Evolutionary conservation across 1,140 invertebrate species (phyloP).

Genomic region (Diprion similis): DNA sequence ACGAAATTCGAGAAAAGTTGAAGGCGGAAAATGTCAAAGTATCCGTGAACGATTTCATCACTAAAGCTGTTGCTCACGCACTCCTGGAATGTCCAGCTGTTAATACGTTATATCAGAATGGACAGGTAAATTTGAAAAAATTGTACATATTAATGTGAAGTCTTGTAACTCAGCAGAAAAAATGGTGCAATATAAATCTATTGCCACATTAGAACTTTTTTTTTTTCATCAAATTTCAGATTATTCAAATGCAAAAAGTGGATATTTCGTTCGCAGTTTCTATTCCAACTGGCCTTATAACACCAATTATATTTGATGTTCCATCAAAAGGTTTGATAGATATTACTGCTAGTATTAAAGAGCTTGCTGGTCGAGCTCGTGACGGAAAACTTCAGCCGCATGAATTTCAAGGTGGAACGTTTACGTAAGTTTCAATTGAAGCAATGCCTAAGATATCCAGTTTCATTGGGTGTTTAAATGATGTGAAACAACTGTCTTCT

Average conservation of each 20-base stretch:
- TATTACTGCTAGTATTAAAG: conserved; percentile 84
- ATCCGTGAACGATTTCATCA: conserved; percentile 96
- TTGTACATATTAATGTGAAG: conserved; percentile 21
- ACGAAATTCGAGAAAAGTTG: conserved; percentile 66
- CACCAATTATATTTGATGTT: conserved; percentile 96
- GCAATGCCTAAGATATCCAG: too few relatives aligned
- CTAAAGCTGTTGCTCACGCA: conserved; percentile 92
- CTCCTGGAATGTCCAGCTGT: conserved; percentile 90
- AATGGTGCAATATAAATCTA: conserved; percentile 13
- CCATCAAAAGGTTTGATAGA: conserved; percentile 88
- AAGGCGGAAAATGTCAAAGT: conserved; percentile 82
- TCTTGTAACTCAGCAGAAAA: conserved; percentile 16
- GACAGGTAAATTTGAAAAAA: conserved; percentile 35
- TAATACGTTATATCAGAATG: conserved; percentile 68
- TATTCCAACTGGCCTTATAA: conserved; percentile 94
- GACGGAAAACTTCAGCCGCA: conserved; percentile 93
- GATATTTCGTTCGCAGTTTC: conserved; percentile 97
- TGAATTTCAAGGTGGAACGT: conserved; percentile 92
- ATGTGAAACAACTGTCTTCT: too few relatives aligned
- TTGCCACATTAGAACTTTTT: conserved; percentile 7
- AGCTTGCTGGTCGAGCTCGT: conserved; percentile 88
- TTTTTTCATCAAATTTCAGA: conserved; percentile 53
- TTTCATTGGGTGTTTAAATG: too few relatives aligned
- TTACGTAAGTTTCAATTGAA: conserved; percentile 46
- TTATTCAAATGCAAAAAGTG: conserved; percentile 72